Evolutionary conservation across 2,113 vertebrate species (phyloP).

Genomic region (Plestiodon gilberti): DNA sequence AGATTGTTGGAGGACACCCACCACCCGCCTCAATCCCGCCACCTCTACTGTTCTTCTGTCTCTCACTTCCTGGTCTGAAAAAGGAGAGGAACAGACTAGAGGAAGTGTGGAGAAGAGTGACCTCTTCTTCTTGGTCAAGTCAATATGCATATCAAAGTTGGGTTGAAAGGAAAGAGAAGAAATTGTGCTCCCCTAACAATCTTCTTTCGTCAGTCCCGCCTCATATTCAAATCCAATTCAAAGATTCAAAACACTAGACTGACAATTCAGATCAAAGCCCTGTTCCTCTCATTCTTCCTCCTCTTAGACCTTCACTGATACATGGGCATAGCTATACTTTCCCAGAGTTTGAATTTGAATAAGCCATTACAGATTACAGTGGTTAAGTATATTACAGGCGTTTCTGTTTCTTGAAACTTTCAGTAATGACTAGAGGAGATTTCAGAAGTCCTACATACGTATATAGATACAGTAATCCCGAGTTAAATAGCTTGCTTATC

Average conservation of each 20-base stretch:
- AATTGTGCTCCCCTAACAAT: not conserved
- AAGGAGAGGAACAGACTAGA: too few species aligned
- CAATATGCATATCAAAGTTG: not conserved
- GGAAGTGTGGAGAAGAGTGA: too few species aligned
- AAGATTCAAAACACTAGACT: not conserved
- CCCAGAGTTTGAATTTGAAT: conserved; percentile 38
- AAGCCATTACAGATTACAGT: not conserved
- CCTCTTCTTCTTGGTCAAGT: too few species aligned
- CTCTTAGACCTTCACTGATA: conserved; percentile 14
- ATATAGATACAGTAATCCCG: too few species aligned
- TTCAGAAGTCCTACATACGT: conserved; percentile 36
- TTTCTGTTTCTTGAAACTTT: conserved; percentile 15
- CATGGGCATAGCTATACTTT: not conserved
- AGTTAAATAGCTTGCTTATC: conserved; percentile 45
- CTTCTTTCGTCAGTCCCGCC: not conserved
- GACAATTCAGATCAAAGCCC: not conserved
- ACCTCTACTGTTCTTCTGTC: too few species aligned
- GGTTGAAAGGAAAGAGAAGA: not conserved
- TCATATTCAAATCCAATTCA: not conserved
- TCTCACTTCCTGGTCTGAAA: too few species aligned
- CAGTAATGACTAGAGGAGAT: conserved; percentile 46
- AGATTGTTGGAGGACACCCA: too few species aligned
- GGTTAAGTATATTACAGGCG: not conserved
- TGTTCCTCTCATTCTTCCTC: not conserved
- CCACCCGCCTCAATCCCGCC: too few species aligned